Evolutionary conservation across 2,888 invertebrate genomes (phyloP), one percentile per base, ranked within the genome.

Genomic region (Stenotaenia linearis): DNA sequence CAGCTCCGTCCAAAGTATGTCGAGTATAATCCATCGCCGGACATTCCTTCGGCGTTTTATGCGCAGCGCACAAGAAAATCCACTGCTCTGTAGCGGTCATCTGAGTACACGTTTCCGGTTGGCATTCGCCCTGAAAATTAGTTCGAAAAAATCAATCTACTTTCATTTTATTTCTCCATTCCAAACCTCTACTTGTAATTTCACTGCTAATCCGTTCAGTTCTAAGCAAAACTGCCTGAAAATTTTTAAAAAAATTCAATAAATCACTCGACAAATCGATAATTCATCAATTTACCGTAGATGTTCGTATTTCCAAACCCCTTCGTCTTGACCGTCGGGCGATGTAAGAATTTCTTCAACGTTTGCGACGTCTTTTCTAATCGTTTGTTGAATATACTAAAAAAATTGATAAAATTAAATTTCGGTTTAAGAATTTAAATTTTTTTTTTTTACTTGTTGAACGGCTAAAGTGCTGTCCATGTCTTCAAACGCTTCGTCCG

Each of bases 81-180:
- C 99, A 99, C 85, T 99, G 98, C 87, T 99, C 98, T 32, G 99
- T 99, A 35, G 99, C 99, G 74, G 98, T 99, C 99, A 99, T 99
- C 88, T 99, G 98, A 81, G 94, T 96, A 87, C 99, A 99, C 25
- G 94, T 96, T 84, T 96, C 95, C 50, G 98, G 97, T 85, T 95
- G 94, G 87, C 99, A 99, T 87, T 98, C 98, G 82, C 91, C 92
- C 87, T 89, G 40, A 23, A 77, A 75, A 15, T 32, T 75, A 61
- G 4, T 25, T 61, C 18, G 45, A 15, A 30, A 35, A 35, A 21
- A 75, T 75, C 18, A 35, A 75, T 75, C 30, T 6, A 74, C n/a
- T 21, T 21, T 12, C 5, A 30, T 74, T 74, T 74, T 25, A 25
- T 45, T 18, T 1, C 15, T 15, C 45, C 45, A 15, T 1, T 45